Conservation (phyloP, 1,140 invertebrate genomes). For the Atta cephalotes region DNA sequence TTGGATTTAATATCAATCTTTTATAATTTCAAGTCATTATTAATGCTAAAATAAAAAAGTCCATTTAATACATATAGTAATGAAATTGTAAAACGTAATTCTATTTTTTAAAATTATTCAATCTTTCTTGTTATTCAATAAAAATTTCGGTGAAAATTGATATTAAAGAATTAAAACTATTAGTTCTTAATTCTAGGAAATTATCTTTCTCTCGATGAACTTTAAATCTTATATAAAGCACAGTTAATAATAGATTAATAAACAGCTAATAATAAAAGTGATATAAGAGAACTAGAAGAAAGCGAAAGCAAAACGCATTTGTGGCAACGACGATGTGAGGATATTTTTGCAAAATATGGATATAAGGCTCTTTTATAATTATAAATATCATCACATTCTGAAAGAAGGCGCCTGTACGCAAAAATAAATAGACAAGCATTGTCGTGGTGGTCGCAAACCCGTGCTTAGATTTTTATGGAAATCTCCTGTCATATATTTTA, state of each 20-base stretch:
- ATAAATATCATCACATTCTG: constrained; percentile 40
- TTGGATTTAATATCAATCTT: neutral
- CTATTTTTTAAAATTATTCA: neutral
- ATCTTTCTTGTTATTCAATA: neutral
- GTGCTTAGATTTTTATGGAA: constrained; percentile 37
- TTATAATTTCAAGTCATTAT: neutral
- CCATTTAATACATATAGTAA: neutral
- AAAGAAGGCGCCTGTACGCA: neutral
- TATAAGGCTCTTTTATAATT: constrained; percentile 30
- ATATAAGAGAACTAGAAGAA: constrained; percentile 45
- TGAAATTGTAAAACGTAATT: neutral
- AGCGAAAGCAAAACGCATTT: constrained; percentile 48
- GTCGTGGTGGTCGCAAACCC: neutral
- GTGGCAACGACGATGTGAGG: neutral
- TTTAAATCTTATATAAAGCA: constrained; percentile 45
- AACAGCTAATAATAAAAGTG: constrained; percentile 54
- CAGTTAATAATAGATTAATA: constrained; percentile 58
- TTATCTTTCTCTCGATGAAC: constrained; percentile 28
- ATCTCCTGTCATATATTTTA: constrained; percentile 6
- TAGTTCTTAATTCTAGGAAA: neutral
- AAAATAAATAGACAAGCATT: constrained; percentile 23
- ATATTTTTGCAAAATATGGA: constrained; percentile 38
- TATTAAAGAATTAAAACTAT: neutral
- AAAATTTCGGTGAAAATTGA: neutral
- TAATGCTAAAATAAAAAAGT: neutral